Percentiles rank a stretch among this genome's conserved stretches.
Evolutionary conservation across 2,113 vertebrate genomes (phyloP).

Genomic region (Hystrix brachyura): DNA sequence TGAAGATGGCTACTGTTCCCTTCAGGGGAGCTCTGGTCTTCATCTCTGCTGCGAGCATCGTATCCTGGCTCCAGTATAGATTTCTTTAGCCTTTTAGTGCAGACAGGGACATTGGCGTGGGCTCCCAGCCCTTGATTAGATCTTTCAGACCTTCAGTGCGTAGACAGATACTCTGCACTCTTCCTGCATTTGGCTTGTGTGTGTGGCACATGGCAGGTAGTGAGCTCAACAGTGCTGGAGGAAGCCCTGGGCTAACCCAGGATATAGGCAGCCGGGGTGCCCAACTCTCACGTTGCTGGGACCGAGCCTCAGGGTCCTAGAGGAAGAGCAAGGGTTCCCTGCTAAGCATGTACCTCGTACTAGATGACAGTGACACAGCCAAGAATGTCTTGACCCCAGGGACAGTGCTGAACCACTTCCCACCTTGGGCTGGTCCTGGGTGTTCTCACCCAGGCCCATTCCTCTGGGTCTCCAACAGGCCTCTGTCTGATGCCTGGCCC

Average conservation of each 20-base stretch:
- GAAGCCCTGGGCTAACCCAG: background rate
- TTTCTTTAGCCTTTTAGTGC: too few relatives aligned
- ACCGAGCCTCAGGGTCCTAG: background rate
- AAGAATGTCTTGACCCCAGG: background rate
- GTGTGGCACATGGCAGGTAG: background rate
- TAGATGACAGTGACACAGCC: background rate
- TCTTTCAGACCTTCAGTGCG: too few relatives aligned
- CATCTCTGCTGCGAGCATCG: too few relatives aligned
- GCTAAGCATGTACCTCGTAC: too few relatives aligned
- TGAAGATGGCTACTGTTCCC: too few relatives aligned
- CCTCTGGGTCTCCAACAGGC: background rate
- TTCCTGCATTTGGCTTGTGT: too few relatives aligned
- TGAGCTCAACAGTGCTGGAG: background rate
- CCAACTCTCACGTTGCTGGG: too few relatives aligned
- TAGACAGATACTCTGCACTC: too few relatives aligned
- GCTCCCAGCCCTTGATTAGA: too few relatives aligned
- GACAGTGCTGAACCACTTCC: background rate
- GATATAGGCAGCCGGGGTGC: background rate
- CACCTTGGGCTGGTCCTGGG: background rate
- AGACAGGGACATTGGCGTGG: too few relatives aligned
- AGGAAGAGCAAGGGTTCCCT: background rate
- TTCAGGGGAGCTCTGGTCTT: too few relatives aligned
- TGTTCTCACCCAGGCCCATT: background rate
- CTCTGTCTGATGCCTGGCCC: background rate
- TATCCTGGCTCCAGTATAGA: too few relatives aligned